Conservation (phyloP, 2,113 vertebrate genomes). For the Tamias sibiricus region DNA sequence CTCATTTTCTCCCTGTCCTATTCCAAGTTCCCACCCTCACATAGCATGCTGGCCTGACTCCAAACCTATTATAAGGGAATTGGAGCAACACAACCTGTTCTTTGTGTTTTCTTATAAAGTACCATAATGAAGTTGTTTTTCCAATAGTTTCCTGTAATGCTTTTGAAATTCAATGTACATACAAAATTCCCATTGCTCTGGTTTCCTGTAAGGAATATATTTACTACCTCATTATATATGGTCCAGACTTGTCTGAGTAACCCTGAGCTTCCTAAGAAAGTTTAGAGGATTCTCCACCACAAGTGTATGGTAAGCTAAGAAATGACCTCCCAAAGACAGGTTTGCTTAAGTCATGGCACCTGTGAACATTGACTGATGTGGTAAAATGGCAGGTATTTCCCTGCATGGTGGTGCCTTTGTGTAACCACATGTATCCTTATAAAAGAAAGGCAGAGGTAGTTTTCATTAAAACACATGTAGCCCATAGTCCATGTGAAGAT, state of each 20-base stretch:
- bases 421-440: not conserved
- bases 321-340: not conserved
- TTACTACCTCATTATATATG: not conserved
- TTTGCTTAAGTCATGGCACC: not conserved
- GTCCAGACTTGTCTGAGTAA: not conserved
- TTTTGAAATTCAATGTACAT: not conserved
- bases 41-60: rapidly evolving
- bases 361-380: not conserved
- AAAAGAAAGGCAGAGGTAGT: not conserved
- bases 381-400: not conserved
- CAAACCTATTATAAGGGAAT: not conserved
- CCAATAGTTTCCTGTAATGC: not conserved
- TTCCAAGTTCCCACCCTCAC: no score
- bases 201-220: not conserved
- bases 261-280: not conserved
- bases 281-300: not conserved
- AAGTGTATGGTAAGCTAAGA: not conserved
- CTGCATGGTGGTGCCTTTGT: not conserved
- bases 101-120: not conserved
- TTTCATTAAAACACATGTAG: not conserved
- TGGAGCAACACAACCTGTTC: not conserved
- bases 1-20: no score
- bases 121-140: not conserved
- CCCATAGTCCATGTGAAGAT: not conserved
- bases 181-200: not conserved